Evolutionary conservation across 1,140 invertebrate genomes (phyloP), one percentile per base, ranked within the genome.

Genomic region (Anastrepha obliqua): DNA sequence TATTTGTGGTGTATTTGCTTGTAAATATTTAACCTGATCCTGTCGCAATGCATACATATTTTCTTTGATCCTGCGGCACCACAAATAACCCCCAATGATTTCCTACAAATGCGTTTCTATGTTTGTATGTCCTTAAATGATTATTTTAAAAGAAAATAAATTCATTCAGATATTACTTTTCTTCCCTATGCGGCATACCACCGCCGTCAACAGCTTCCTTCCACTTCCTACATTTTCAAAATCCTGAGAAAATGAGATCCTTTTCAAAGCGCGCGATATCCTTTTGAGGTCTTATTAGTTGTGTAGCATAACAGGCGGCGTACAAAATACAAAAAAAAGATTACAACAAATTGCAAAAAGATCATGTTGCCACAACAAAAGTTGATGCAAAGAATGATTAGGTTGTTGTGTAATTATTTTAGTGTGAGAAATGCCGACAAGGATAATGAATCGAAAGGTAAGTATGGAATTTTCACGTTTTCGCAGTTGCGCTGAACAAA

Each of bases 231-330:
- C 74, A 13, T 81, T 20, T 11, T 6, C 4, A 67, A 55, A 81
- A 55, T 6, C 29, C 20, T 20, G 44, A 0, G 47, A 3, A 44
- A 55, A 81, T 81, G 20, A 20, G 67, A 70, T 81, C 47, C 74
- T 81, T 55, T 81, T 11, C 74, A 81, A 81, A 58, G 74, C 74
- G 74, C 64, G 29, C n/a, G 7, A 67, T 51, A 81, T 44, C 47
- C 74, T 81, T 81, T 81, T 81, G 74, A 29, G 55, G 74, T 55
- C 17, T 81, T 51, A 81, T 81, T 81, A 81, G 74, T 81, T 81
- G 74, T 81, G 8, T 81, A 55, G 74, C 74, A n/a, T 5, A 47
- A 65, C 11, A 13, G 9, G 15, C 8, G 60, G 7, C 60, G 60
- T 2, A 62, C 15, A 74, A 47, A 74, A 74, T 58, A 58, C 15